Percentiles rank a stretch among this genome's conserved stretches.
Evolutionary conservation across 2,797 vertebrate species (phyloP).

Genomic region (Ataeniobius toweri): DNA sequence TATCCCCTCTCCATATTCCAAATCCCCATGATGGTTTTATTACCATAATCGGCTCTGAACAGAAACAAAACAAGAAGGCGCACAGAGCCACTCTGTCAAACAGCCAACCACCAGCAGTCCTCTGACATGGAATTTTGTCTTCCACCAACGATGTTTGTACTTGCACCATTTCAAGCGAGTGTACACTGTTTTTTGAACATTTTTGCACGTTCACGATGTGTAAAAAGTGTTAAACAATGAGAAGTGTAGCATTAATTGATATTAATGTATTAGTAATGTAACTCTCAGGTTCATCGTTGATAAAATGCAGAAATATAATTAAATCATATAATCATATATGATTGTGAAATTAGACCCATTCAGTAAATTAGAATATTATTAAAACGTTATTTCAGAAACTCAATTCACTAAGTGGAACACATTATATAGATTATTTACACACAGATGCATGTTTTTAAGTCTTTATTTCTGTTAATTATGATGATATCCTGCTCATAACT

Average conservation of each 20-base stretch:
- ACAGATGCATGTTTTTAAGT: neutral
- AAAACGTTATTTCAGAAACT: neutral
- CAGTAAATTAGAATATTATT: neutral
- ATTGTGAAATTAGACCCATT: neutral
- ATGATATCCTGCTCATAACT: neutral
- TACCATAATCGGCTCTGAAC: conserved; percentile 56
- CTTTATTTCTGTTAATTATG: neutral
- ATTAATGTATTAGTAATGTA: neutral
- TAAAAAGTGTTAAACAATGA: too few species aligned
- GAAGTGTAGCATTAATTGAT: neutral
- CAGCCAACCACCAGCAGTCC: neutral
- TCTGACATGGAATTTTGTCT: conserved; percentile 3
- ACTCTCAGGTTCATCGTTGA: neutral
- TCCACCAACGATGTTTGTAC: neutral
- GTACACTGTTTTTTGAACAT: neutral
- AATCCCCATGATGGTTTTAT: conserved; percentile 50
- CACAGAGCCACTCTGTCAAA: neutral
- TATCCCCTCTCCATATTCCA: conserved; percentile 39
- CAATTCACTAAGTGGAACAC: too few species aligned
- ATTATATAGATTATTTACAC: neutral
- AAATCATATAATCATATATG: neutral
- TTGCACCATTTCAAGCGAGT: neutral
- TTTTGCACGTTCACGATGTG: neutral
- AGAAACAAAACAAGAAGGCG: conserved; percentile 37
- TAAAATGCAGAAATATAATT: neutral